Percentiles rank a stretch among this genome's conserved stretches.
phyloP scores from a whole-genome alignment of 2,888 invertebrate genomes.

The Apotomis turbidana region DNA sequence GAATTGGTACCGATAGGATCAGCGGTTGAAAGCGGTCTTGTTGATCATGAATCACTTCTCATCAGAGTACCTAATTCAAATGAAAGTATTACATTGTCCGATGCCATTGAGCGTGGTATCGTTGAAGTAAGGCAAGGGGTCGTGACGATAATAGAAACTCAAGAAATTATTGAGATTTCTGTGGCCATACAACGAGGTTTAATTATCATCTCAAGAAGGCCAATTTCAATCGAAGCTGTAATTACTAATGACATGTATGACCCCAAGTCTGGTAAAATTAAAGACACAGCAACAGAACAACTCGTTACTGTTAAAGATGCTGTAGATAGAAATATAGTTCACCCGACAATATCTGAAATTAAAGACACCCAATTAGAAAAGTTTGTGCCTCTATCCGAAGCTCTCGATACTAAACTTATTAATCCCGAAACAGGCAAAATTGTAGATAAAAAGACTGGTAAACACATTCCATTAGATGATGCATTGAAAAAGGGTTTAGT shows the following conservation, averaged over 20 bases:
- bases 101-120: slow-evolving; percentile 91
- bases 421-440: slow-evolving; percentile 88
- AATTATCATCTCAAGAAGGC: slow-evolving; percentile 87
- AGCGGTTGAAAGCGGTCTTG: slow-evolving; percentile 89
- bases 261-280: slow-evolving; percentile 87
- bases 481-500: slow-evolving; percentile 88
- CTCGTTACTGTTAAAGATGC: slow-evolving; percentile 89
- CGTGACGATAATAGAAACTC: slow-evolving; percentile 88
- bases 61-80: slow-evolving; percentile 89
- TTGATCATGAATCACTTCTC: slow-evolving; percentile 90
- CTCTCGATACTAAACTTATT: slow-evolving; percentile 87
- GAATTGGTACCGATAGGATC: slow-evolving; percentile 87
- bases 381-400: slow-evolving; percentile 89
- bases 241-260: slow-evolving; percentile 88
- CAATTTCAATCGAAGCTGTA: slow-evolving; percentile 91
- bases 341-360: slow-evolving; percentile 91
- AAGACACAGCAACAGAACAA: slow-evolving; percentile 88
- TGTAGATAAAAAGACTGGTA: slow-evolving; percentile 88
- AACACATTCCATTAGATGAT: slow-evolving; percentile 87
- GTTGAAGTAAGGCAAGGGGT: slow-evolving; percentile 90
- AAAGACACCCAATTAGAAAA: slow-evolving; percentile 89
- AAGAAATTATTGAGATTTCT: slow-evolving; percentile 87
- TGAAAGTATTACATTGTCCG: slow-evolving; percentile 89
- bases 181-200: slow-evolving; percentile 88
- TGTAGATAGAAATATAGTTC: slow-evolving; percentile 90